Percentiles rank a stretch among this genome's conserved stretches.
phyloP scores from a whole-genome alignment of 2,797 vertebrate species.

The Podarcis siculus region DNA sequence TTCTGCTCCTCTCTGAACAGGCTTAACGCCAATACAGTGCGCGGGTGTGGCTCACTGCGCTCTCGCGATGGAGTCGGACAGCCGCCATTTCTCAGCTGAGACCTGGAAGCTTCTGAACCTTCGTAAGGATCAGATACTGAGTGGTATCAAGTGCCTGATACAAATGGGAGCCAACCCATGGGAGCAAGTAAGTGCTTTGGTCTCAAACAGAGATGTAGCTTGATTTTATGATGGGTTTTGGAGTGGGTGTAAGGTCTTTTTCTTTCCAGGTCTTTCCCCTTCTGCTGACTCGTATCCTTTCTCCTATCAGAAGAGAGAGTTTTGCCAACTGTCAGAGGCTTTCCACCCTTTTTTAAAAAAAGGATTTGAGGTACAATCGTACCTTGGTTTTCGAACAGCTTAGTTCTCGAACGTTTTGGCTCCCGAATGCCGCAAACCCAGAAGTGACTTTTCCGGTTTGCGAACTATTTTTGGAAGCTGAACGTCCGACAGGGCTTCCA shows the following conservation, averaged over 20 bases:
- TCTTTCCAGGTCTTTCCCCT: no score
- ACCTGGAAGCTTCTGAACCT: conserved; percentile 66
- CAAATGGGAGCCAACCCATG: conserved; percentile 82
- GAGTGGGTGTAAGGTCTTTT: neutral
- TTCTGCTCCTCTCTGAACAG: conserved; percentile 54
- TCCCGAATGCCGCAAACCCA: no score
- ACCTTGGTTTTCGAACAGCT: neutral
- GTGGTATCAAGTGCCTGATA: conserved; percentile 84
- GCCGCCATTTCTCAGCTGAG: neutral
- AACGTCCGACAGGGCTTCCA: no score
- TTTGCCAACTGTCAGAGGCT: no score
- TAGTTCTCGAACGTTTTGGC: no score
- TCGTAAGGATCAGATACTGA: conserved; percentile 80
- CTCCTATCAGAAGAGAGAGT: no score
- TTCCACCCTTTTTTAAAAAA: no score
- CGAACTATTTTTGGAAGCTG: no score
- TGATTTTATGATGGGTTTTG: fast-evolving
- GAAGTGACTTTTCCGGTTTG: no score
- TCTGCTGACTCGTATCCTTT: no score
- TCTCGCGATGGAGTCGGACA: conserved; percentile 64
- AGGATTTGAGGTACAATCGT: no score
- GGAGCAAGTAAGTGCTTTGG: conserved; percentile 61
- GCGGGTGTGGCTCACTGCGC: conserved; percentile 78
- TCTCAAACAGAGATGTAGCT: fast-evolving
- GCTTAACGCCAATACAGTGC: conserved; percentile 82